These are phyloP conservation scores for Parauchenoglanis ngamensis DNA, from an alignment of 2,797 vertebrate genomes.

Conservation along the genomic window DNA sequence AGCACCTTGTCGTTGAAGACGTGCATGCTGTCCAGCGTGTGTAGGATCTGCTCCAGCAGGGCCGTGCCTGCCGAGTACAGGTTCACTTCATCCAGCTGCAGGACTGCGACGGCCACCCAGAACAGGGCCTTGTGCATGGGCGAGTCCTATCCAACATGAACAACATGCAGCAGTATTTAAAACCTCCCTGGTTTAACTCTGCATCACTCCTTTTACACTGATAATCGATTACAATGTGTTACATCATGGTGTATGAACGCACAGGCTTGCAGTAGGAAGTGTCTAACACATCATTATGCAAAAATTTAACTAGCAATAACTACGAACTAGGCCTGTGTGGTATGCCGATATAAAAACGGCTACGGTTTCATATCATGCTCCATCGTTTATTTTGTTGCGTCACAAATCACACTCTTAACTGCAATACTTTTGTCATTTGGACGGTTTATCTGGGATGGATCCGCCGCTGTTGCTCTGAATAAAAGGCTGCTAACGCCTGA, in stretches of 20 bases:
- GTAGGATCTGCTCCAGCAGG: constrained; percentile 95
- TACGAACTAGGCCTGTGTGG: too few species aligned
- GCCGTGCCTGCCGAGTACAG: constrained; percentile 94
- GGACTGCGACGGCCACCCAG: constrained; percentile 95
- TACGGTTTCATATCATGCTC: too few species aligned
- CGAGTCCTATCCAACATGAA: constrained; percentile 79
- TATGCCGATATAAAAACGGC: too few species aligned
- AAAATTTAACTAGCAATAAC: too few species aligned
- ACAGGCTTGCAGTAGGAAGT: not conserved
- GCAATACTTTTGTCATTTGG: too few species aligned
- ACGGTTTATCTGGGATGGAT: too few species aligned
- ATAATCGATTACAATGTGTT: not conserved
- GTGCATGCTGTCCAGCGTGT: constrained; percentile 91
- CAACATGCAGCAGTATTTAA: not conserved
- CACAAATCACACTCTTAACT: too few species aligned
- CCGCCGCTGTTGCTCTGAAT: too few species aligned
- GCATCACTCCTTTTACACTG: not conserved
- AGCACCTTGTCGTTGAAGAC: constrained; percentile 94
- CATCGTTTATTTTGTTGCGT: too few species aligned
- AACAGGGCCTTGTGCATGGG: constrained; percentile 97
- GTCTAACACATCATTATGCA: not conserved
- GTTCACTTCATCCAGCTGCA: constrained; percentile 96
- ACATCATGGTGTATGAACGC: not conserved
- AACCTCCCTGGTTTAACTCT: not conserved
- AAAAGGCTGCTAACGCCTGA: too few species aligned